phyloP scores from a whole-genome alignment of 2,888 invertebrate genomes.

The Nephrotoma appendiculata region DNA sequence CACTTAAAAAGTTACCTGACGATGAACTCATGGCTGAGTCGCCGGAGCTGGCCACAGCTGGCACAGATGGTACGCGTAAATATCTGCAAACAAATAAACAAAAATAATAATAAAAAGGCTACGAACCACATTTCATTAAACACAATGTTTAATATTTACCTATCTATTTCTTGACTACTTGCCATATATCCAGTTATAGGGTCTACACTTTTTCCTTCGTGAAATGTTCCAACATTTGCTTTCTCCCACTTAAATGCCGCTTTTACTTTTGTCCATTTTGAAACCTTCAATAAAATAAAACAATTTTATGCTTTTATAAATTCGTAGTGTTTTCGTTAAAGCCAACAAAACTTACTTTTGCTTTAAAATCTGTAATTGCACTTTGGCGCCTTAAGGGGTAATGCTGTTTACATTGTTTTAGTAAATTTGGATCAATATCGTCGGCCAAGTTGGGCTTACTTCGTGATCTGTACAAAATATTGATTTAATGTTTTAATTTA shows the following conservation, averaged over 20 bases:
- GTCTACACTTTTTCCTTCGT: constrained; percentile 27
- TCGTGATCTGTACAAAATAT: constrained; percentile 38
- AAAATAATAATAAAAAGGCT: not conserved
- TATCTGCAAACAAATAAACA: constrained; percentile 22
- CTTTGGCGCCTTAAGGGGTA: constrained; percentile 24
- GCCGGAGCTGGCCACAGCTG: constrained; percentile 37
- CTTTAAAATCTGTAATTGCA: constrained; percentile 23
- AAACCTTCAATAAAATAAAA: constrained; percentile 20
- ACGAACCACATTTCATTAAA: not conserved
- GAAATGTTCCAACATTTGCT: constrained; percentile 38
- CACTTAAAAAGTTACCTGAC: constrained; percentile 31
- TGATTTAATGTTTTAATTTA: not conserved
- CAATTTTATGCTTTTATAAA: not conserved
- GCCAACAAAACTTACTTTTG: not conserved
- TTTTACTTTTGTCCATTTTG: constrained; percentile 82
- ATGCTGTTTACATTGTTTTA: constrained; percentile 21
- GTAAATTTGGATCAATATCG: constrained; percentile 35
- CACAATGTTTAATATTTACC: constrained; percentile 15
- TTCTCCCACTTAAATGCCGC: constrained; percentile 80
- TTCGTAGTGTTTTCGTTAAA: not conserved
- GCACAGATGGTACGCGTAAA: constrained; percentile 35
- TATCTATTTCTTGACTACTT: constrained; percentile 35
- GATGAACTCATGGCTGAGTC: constrained; percentile 36
- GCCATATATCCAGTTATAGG: constrained; percentile 34
- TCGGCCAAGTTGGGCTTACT: constrained; percentile 55